phyloP scores from a whole-genome alignment of 2,113 vertebrate species.

The Laterallus jamaicensis region DNA sequence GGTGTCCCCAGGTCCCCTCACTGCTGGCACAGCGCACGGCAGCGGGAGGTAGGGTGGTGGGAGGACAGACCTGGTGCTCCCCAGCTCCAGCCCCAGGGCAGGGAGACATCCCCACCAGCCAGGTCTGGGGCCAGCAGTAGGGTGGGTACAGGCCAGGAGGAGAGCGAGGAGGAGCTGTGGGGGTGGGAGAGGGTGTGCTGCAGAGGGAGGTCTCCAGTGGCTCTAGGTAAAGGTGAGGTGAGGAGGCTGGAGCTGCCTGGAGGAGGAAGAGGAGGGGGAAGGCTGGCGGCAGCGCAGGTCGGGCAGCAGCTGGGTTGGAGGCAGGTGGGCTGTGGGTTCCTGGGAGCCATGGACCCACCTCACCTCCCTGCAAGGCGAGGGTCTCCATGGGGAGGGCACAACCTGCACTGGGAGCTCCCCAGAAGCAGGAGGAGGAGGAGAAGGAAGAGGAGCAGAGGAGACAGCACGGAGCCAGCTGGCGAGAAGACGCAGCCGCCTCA shows the following conservation, averaged over 20 bases:
- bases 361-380: not conserved
- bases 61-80: too few species aligned
- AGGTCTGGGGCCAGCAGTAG: not conserved
- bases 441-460: not conserved
- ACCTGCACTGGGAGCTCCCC: fast-evolving
- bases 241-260: not conserved
- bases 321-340: not conserved
- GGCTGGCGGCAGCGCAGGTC: not conserved
- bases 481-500: not conserved
- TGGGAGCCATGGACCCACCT: not conserved
- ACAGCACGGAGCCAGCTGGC: not conserved
- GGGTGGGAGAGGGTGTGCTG: conserved; percentile 49
- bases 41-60: fast-evolving
- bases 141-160: not conserved
- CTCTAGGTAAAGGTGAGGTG: not conserved
- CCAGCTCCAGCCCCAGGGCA: fast-evolving
- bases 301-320: not conserved
- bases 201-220: not conserved
- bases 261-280: not conserved
- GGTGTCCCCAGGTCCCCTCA: fast-evolving
- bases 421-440: not conserved
- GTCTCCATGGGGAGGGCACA: too few species aligned
- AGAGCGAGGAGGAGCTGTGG: conserved; percentile 44
- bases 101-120: fast-evolving
- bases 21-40: fast-evolving